Conservation (phyloP, 2,113 vertebrate species). For the Irena cyanogastra region DNA sequence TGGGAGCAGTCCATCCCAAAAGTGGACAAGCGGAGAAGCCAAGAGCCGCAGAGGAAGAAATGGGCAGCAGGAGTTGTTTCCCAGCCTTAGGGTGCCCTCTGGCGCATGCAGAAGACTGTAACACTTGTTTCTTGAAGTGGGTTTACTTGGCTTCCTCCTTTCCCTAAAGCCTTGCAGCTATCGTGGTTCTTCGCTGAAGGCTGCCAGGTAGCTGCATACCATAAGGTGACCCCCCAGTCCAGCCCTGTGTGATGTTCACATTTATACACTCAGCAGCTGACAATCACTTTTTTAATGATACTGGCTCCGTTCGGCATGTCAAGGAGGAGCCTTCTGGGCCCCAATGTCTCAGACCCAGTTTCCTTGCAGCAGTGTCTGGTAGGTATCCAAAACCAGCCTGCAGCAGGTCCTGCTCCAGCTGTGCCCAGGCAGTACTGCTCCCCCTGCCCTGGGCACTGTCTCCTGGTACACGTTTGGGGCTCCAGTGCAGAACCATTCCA, state of each 20-base stretch:
- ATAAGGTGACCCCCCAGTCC: background rate
- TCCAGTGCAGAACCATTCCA: background rate
- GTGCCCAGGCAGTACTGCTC: background rate
- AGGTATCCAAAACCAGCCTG: background rate
- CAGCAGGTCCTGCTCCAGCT: background rate
- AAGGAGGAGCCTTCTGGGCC: background rate
- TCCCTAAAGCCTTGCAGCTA: background rate
- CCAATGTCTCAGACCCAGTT: background rate
- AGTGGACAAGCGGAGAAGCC: background rate
- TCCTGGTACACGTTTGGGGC: fast-evolving
- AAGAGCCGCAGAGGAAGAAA: background rate
- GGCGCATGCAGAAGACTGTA: background rate
- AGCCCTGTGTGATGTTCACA: fast-evolving
- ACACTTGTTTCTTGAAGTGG: background rate
- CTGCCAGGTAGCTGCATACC: background rate
- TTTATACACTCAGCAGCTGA: background rate
- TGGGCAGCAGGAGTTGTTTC: background rate
- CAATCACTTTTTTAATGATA: background rate
- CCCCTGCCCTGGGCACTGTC: background rate
- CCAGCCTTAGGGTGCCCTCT: slow-evolving; percentile 12
- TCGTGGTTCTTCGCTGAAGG: fast-evolving
- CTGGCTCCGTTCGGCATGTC: background rate
- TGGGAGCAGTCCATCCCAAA: background rate
- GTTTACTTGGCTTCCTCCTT: background rate
- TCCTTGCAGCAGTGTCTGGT: background rate